A percentile compares a stretch with the other conserved stretches of the same genome.
Conservation (phyloP, 1,140 invertebrate species). For the Polypedilum vanderplanki region DNA sequence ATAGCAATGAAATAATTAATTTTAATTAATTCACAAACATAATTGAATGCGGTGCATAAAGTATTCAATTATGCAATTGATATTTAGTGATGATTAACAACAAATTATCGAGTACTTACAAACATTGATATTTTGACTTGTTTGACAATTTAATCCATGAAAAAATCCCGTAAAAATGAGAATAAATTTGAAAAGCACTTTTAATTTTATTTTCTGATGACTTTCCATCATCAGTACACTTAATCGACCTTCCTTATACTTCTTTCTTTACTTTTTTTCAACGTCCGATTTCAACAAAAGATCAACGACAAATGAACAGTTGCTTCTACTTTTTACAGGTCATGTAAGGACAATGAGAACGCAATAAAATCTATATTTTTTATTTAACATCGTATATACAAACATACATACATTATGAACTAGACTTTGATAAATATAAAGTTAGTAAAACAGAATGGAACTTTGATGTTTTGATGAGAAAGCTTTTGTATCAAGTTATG, state of each 20-base stretch:
- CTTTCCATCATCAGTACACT: not conserved
- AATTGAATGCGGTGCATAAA: no score
- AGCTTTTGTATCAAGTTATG: not conserved
- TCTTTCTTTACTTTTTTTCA: not conserved
- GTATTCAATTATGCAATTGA: no score
- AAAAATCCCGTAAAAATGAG: not conserved
- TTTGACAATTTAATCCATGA: constrained; percentile 39
- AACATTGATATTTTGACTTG: constrained; percentile 53
- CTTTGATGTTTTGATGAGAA: not conserved
- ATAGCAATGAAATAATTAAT: no score
- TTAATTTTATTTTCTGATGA: constrained; percentile 11
- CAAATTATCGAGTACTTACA: constrained; percentile 44
- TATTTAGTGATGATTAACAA: no score
- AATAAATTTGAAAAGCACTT: not conserved
- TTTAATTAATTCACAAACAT: no score
- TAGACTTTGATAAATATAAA: not conserved
- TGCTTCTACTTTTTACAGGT: not conserved
- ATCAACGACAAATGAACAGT: constrained; percentile 1
- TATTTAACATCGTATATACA: not conserved
- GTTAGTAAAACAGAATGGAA: not conserved
- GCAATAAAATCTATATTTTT: not conserved
- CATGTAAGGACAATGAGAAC: not conserved
- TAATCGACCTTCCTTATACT: not conserved
- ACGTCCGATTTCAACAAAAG: not conserved
- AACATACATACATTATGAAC: not conserved